Percentiles rank a stretch among this genome's conserved stretches.
These are phyloP conservation scores for Falco punctatus DNA, from an alignment of 2,113 vertebrate species.

Conservation along the genomic window DNA sequence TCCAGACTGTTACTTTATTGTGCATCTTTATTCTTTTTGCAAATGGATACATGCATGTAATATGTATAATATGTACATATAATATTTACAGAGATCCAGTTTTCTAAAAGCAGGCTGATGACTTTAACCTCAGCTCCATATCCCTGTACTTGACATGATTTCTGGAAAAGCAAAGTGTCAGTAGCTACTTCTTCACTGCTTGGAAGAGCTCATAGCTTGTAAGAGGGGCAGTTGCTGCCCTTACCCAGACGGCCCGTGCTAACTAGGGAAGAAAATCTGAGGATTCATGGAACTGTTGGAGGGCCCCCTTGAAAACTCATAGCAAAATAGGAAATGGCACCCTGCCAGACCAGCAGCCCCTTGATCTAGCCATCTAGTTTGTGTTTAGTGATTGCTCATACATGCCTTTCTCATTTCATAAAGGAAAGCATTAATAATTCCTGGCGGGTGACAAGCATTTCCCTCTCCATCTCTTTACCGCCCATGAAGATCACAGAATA, in stretches of 20 bases:
- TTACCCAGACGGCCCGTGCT: background rate
- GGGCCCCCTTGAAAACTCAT: background rate
- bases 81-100: background rate
- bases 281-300: background rate
- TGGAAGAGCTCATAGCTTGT: background rate
- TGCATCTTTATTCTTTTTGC: background rate
- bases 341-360: background rate
- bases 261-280: background rate
- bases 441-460: background rate
- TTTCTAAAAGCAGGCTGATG: background rate
- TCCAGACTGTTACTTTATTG: background rate
- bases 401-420: slow-evolving; percentile 21
- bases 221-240: background rate
- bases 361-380: background rate
- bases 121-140: background rate
- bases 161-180: background rate
- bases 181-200: background rate
- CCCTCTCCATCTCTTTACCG: background rate
- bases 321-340: background rate
- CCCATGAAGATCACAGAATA: slow-evolving; percentile 21
- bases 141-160: background rate
- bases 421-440: slow-evolving; percentile 51
- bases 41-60: background rate
- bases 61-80: background rate
- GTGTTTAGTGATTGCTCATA: background rate